Evolutionary conservation across 2,113 vertebrate genomes (phyloP), one percentile per base, ranked within the genome.

Genomic region (Trinectes maculatus): DNA sequence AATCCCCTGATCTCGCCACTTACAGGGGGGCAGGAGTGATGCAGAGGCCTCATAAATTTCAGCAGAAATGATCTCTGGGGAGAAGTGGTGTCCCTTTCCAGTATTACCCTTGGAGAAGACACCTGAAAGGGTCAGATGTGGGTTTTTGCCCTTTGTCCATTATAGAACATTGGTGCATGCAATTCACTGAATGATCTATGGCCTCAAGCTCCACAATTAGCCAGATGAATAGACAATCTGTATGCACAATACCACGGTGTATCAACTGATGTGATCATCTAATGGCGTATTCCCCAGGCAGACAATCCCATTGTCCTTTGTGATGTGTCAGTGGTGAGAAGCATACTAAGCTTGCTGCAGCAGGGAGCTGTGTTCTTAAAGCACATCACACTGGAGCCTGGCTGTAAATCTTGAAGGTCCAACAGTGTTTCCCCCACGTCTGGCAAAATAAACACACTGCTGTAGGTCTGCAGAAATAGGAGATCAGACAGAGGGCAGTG

Each of bases 391-490:
- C 69, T 57, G 80, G 79, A 83, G 74, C 77, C 79, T 61, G 58
- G 60, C 54, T 49, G 53, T 89, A 91, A 92, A 90, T 87, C 87
- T 87, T 84, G 77, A 76, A 72, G 74, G 42, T 76, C 77, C 84
- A 48, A 64, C 80, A 74, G 42, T 63, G 79, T 79, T 84, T 84
- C 70, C 83, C 80, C 77, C 65, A 52, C 82, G 69, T 79, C 83
- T 76, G 78, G 90, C 86, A 93, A 93, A 64, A 90, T 93, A 96
- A 96, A 95, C 93, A 94, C 80, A 93, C 87, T 92, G 93, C 93
- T 95, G 94, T 94, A 94, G 94, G 94, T 95, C 94, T 91, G 75
- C 86, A 90, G 85, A 91, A 86, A 91, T 86, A 71, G 82, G 89
- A 90, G 89, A 91, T 71, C 86, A 91, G 88, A 80, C 80, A 81